These are phyloP conservation scores for Heteromurus nitidus DNA, from an alignment of 2,888 invertebrate genomes.

Conservation along the genomic window DNA sequence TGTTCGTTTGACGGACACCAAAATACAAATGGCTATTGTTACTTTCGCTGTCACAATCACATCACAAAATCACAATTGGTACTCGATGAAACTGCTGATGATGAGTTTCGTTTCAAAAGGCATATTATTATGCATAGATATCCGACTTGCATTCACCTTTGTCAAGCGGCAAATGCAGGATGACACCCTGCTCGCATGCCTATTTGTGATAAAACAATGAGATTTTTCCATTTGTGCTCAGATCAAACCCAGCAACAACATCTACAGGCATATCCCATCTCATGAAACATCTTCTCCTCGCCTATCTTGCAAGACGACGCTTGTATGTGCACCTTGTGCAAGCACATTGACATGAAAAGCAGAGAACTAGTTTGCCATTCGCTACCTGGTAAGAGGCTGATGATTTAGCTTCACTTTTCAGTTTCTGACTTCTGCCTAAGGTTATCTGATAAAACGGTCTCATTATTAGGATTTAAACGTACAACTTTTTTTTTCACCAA, in stretches of 20 bases:
- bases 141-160: constrained; percentile 30
- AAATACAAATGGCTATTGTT: not conserved
- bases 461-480: no score
- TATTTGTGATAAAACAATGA: constrained; percentile 33
- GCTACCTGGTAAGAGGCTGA: not conserved
- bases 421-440: constrained; percentile 5
- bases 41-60: constrained; percentile 32
- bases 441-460: constrained; percentile 10
- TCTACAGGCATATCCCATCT: no score
- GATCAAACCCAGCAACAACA: not conserved
- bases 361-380: constrained; percentile 48
- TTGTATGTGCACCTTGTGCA: not conserved
- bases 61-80: not conserved
- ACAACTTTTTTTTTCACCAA: constrained; percentile 12
- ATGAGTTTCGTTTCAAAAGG: constrained; percentile 10
- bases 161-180: constrained; percentile 49
- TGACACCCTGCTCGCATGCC: constrained; percentile 18
- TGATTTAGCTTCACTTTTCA: not conserved
- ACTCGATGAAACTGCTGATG: not conserved
- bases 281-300: no score
- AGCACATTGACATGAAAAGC: constrained; percentile 39
- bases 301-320: not conserved
- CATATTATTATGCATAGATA: not conserved
- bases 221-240: constrained; percentile 8
- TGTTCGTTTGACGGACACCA: not conserved